A percentile compares a stretch with the other conserved stretches of the same genome.
Conservation (phyloP, 2,888 invertebrate genomes). For the Zonitis immaculata region DNA sequence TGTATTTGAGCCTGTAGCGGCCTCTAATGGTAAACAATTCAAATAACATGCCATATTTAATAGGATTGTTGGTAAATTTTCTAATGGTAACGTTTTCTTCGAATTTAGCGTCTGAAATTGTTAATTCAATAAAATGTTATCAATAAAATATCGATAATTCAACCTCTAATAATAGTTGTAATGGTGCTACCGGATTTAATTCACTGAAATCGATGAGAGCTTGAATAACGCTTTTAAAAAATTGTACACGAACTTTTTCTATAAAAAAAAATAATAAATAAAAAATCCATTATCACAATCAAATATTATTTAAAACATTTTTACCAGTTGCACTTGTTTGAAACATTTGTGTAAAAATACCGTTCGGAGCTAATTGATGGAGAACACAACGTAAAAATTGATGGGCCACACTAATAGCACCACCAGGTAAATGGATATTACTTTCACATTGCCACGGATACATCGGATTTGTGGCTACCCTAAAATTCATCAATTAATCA, state of each 20-base stretch:
- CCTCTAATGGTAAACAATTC: slow-evolving; percentile 84
- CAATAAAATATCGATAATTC: too few species aligned
- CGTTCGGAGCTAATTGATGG: slow-evolving; percentile 95
- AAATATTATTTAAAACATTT: background rate
- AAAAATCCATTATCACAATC: too few species aligned
- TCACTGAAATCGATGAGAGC: slow-evolving; percentile 95
- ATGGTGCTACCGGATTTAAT: slow-evolving; percentile 88
- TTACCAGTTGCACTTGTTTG: slow-evolving; percentile 81
- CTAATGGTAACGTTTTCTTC: slow-evolving; percentile 67
- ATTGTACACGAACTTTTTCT: slow-evolving; percentile 72
- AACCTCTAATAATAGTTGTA: slow-evolving; percentile 85
- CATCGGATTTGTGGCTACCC: slow-evolving; percentile 70
- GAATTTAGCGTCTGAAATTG: slow-evolving; percentile 63
- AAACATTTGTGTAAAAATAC: slow-evolving; percentile 94
- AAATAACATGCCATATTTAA: slow-evolving; percentile 92
- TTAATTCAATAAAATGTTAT: slow-evolving; percentile 7
- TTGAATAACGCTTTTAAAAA: slow-evolving; percentile 91
- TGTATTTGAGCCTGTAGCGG: slow-evolving; percentile 62
- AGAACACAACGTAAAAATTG: slow-evolving; percentile 95
- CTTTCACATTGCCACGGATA: slow-evolving; percentile 89
- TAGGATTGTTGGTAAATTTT: slow-evolving; percentile 71
- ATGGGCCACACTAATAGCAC: slow-evolving; percentile 91
- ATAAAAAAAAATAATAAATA: too few species aligned
- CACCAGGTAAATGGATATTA: slow-evolving; percentile 86
- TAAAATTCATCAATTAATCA: slow-evolving; percentile 37